Evolutionary conservation across 2,888 invertebrate genomes (phyloP).

Genomic region (Boloria selene): DNA sequence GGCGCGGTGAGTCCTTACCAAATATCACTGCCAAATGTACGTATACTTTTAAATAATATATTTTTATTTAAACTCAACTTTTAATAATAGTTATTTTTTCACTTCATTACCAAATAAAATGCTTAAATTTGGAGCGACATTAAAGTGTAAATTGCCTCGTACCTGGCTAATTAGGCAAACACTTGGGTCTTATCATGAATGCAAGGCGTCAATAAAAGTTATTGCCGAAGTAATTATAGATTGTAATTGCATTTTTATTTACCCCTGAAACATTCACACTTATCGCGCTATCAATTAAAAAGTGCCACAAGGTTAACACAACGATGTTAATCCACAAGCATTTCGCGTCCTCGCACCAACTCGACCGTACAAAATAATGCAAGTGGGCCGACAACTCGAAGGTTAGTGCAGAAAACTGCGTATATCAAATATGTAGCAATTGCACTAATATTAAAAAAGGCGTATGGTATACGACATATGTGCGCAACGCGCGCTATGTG

Average conservation of each 20-base stretch:
- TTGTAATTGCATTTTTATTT: slow-evolving; percentile 22
- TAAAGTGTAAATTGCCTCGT: background rate
- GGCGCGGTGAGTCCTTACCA: slow-evolving; percentile 69
- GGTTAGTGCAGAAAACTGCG: slow-evolving; percentile 72
- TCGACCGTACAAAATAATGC: slow-evolving; percentile 76
- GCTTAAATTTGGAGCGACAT: background rate
- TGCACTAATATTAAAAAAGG: slow-evolving; percentile 73
- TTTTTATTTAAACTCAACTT: background rate
- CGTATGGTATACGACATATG: slow-evolving; percentile 53
- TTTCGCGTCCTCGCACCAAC: slow-evolving; percentile 70
- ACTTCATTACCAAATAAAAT: slow-evolving; percentile 1
- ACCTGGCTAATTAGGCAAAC: slow-evolving; percentile 4
- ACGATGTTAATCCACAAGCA: slow-evolving; percentile 24
- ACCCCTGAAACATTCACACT: slow-evolving; percentile 23
- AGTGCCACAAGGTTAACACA: slow-evolving; percentile 26
- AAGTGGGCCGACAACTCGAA: slow-evolving; percentile 72
- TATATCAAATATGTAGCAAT: slow-evolving; percentile 75
- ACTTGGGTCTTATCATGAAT: slow-evolving; percentile 8
- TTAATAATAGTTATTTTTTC: background rate
- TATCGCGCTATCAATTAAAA: slow-evolving; percentile 23
- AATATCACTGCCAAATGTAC: slow-evolving; percentile 24
- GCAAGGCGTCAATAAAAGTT: slow-evolving; percentile 18
- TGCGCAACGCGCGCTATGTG: slow-evolving; percentile 68
- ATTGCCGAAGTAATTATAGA: slow-evolving; percentile 18
- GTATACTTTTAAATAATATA: background rate